Percentiles rank a stretch among this genome's conserved stretches.
Conservation (phyloP, 2,113 vertebrate genomes). For the Puffinus mauretanicus region DNA sequence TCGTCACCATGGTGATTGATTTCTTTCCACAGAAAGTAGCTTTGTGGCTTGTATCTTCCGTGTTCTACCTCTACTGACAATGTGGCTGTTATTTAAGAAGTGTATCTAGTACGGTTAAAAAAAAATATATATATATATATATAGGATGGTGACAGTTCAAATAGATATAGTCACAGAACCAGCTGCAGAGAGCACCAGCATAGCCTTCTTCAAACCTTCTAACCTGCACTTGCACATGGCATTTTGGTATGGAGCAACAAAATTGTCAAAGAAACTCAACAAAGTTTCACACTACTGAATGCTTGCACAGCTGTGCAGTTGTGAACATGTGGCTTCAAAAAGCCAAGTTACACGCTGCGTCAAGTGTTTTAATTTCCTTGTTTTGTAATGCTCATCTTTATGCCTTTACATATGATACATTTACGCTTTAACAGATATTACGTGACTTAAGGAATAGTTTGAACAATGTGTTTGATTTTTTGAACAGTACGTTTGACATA, state of each 20-base stretch:
- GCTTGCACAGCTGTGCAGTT: not conserved
- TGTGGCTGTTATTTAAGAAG: not conserved
- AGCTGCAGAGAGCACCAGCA: not conserved
- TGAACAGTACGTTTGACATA: not conserved
- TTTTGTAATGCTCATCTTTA: not conserved
- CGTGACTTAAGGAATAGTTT: not conserved
- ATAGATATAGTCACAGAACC: not conserved
- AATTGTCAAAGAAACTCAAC: not conserved
- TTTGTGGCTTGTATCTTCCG: not conserved
- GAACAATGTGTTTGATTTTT: not conserved
- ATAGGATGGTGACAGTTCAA: not conserved
- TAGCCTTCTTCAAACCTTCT: not conserved
- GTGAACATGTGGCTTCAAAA: not conserved
- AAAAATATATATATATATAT: not conserved
- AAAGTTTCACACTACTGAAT: not conserved
- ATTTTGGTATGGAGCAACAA: not conserved
- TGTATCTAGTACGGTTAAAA: not conserved
- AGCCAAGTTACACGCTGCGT: not conserved
- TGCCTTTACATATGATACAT: not conserved
- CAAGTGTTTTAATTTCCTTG: not conserved
- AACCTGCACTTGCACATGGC: not conserved
- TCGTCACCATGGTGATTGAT: not conserved
- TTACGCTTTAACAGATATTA: not conserved
- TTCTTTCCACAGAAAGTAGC: not conserved
- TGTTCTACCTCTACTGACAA: not conserved